These are phyloP conservation scores for Kradibia gibbosae DNA, from an alignment of 1,140 invertebrate species.

Conservation along the genomic window DNA sequence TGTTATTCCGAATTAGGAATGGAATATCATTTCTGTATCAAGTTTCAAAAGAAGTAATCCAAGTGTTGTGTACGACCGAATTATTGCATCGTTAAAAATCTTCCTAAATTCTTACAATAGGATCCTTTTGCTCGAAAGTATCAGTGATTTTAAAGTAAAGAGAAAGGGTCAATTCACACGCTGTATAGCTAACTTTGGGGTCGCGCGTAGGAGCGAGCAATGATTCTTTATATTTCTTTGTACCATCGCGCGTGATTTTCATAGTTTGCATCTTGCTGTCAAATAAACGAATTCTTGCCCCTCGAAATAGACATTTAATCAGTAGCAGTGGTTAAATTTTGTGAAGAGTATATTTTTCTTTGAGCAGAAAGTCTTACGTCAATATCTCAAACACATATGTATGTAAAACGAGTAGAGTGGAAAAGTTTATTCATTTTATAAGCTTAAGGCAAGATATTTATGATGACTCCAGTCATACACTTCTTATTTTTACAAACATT, in stretches of 20 bases:
- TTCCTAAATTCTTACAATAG: conserved; percentile 1
- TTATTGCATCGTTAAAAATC: conserved; percentile 1
- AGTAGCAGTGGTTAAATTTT: neutral
- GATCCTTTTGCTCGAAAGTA: conserved; percentile 6
- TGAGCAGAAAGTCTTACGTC: neutral
- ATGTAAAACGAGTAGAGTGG: neutral
- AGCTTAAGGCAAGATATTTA: too few relatives aligned
- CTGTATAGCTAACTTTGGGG: neutral
- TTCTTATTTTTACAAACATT: too few relatives aligned
- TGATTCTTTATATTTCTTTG: neutral
- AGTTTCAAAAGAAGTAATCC: neutral
- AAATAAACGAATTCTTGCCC: neutral
- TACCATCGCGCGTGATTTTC: conserved; percentile 3
- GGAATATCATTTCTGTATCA: neutral
- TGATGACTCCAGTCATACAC: too few relatives aligned
- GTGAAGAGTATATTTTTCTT: neutral
- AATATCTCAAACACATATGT: neutral
- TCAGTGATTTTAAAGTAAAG: conserved; percentile 4
- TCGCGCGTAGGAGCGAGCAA: neutral
- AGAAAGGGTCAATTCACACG: conserved; percentile 39
- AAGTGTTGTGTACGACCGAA: neutral
- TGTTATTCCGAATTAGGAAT: neutral
- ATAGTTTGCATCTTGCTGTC: neutral
- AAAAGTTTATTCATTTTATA: neutral
- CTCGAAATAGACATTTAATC: conserved; percentile 3